Conservation (phyloP, 2,797 vertebrate genomes). For the Gymnothorax javanicus region DNA sequence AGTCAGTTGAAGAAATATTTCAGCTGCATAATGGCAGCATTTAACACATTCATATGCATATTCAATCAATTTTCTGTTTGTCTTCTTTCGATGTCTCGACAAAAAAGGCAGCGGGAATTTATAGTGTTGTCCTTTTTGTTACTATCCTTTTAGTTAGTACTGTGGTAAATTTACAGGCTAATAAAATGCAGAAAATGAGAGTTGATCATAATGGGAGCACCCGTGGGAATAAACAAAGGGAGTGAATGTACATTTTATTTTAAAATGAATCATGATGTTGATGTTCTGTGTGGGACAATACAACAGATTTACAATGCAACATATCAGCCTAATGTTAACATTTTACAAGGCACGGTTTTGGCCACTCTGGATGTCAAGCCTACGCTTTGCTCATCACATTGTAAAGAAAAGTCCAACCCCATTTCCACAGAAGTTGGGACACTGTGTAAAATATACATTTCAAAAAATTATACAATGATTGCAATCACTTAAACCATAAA, state of each 20-base stretch:
- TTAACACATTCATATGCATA: slow-evolving; percentile 2
- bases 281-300: not conserved
- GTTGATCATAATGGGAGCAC: not conserved
- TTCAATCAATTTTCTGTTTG: not conserved
- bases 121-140: not conserved
- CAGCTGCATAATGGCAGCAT: slow-evolving; percentile 2
- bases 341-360: not conserved
- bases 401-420: not conserved
- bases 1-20: not conserved
- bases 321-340: not conserved
- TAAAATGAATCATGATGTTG: not conserved
- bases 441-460: too few relatives aligned
- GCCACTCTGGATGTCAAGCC: not conserved
- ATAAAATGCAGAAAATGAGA: not conserved
- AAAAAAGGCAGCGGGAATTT: not conserved
- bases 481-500: too few relatives aligned
- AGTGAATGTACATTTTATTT: not conserved
- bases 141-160: not conserved
- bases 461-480: too few relatives aligned
- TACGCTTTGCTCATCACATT: not conserved
- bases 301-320: not conserved
- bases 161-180: not conserved
- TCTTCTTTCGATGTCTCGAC: not conserved
- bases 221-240: not conserved
- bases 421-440: too few relatives aligned